Base-by-base conservation (phyloP, 2,113 vertebrate species). In the Falco punctatus region DNA sequence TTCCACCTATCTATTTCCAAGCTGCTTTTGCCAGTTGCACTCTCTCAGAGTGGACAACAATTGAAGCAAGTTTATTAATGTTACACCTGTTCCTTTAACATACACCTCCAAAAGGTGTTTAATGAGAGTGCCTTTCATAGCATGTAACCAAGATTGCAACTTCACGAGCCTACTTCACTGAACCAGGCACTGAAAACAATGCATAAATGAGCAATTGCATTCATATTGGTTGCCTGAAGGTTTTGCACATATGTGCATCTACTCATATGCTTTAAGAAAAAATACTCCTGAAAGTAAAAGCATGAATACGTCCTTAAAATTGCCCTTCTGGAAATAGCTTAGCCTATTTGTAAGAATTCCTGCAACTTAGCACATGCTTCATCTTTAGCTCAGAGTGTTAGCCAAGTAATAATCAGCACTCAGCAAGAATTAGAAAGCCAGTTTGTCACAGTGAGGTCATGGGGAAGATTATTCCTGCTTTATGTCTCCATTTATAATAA, bases 401-500 rank as follows among this genome's bases (percentile, higher is more conserved):
- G 95, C 92, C 96, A 94, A 96, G 92, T 81, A 96, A 95, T 97
- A 92, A 97, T 97, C 96, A 96, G 94, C 93, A 92, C 93, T 97
- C 95, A 97, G 90, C 89, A 92, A 95, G 79, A 95, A 94, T 96
- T 82, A 96, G 94, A 94, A 94, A 96, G 92, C 82, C 72, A 82
- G 93, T 90, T 97, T 97, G 93, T 97, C 96, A 96, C 91, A 94
- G 89, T 96, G 86, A 97, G 96, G 94, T 93, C 94, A 97, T 73
- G 62, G 92, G 81, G 89, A 97, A 96, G 95, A 97, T 97, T 96
- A 97, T 96, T 96, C 66, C 91, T 95, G 91, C 61, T 92, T 96
- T 95, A 96, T 92, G 79, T 93, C 88, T 97, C 94, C 89, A 94
- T 97, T 96, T 95, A 88, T 96, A 97, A 97, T 95, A 96, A 97